Base-by-base conservation (phyloP, 2,797 vertebrate species). In the Myripristis murdjan region DNA sequence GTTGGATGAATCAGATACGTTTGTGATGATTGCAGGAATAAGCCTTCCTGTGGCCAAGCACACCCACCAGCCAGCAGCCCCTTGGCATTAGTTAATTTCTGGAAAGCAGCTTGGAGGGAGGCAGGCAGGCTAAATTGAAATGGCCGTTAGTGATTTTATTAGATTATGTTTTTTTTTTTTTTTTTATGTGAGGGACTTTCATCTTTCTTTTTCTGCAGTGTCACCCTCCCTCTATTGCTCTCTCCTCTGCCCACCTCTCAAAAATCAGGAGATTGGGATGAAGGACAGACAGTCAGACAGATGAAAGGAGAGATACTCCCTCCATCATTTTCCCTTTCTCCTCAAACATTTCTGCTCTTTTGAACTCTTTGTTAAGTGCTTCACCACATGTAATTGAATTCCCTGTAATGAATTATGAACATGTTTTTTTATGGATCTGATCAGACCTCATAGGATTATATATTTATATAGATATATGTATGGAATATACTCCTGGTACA, bases 171-270 rank as follows among this genome's bases (percentile, higher is more conserved):
- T n/a, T 26, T 55, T n/a, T n/a, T n/a, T n/a, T n/a, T n/a, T n/a
- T n/a, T n/a, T n/a, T n/a, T n/a, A 47, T 23, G 26, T 28, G 5
- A 55, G 24, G 35, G 41, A 28, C 4, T 57, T 31, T 57, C 15
- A 64, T 48, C 33, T 3, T 52, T 73, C 44, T 51, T 28, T 71
- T 63, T 66, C 58, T 55, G 35, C 62, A 49, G 52, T 64, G 23
- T 69, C 65, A 57, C 47, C 31, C 59, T 43, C 43, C 31, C 22
- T 58, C 55, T 52, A 35, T 2, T 24, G 11, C 16, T 15, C 44
- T 22, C 26, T 8, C 16, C 31, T 56, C 15, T 24, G 8, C 22
- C 31, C 22, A 22, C 41, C 58, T 55, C 35, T 22, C 39, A 11
- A 28, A 48, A 44, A 53, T 18, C 28, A 55, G 23, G 37, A 46